Percentiles rank a stretch among this genome's conserved stretches.
Conservation (phyloP, 2,888 invertebrate species). For the Myathropa florea region DNA sequence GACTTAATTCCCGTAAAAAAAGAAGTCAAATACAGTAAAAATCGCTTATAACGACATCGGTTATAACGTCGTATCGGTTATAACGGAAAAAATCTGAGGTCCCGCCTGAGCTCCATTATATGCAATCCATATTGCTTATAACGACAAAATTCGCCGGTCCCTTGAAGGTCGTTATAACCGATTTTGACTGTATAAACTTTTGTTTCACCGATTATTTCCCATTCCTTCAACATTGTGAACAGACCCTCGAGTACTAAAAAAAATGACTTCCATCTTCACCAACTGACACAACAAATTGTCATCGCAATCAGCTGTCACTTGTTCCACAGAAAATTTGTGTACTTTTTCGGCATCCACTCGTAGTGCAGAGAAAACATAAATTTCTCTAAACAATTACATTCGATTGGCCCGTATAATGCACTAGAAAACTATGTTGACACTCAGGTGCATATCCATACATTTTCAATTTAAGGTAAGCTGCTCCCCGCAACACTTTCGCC, state of each 20-base stretch:
- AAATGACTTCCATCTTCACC: fast-evolving
- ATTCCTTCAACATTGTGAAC: not conserved
- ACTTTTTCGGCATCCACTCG: constrained; percentile 19
- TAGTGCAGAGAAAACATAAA: constrained; percentile 1
- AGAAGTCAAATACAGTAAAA: too few relatives aligned
- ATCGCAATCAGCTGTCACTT: not conserved
- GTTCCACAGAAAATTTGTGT: constrained; percentile 33
- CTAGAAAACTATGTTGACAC: constrained; percentile 71
- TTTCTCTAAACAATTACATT: not conserved
- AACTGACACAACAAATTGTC: not conserved
- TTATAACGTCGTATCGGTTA: too few relatives aligned
- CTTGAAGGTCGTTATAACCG: too few relatives aligned
- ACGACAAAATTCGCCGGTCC: too few relatives aligned
- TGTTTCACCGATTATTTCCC: too few relatives aligned
- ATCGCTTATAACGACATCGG: too few relatives aligned
- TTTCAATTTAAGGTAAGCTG: constrained; percentile 75
- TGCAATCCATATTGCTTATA: too few relatives aligned
- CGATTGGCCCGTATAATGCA: constrained; percentile 39
- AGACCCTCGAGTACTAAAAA: constrained; percentile 26
- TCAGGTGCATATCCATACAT: constrained; percentile 70
- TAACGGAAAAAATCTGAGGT: too few relatives aligned
- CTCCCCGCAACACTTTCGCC: too few relatives aligned
- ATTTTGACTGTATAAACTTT: too few relatives aligned
- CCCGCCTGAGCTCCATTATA: too few relatives aligned
- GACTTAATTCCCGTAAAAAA: too few relatives aligned